Percentiles rank a stretch among this genome's conserved stretches.
These are phyloP conservation scores for Geotrypetes seraphini DNA, from an alignment of 2,797 vertebrate genomes.

Conservation along the genomic window DNA sequence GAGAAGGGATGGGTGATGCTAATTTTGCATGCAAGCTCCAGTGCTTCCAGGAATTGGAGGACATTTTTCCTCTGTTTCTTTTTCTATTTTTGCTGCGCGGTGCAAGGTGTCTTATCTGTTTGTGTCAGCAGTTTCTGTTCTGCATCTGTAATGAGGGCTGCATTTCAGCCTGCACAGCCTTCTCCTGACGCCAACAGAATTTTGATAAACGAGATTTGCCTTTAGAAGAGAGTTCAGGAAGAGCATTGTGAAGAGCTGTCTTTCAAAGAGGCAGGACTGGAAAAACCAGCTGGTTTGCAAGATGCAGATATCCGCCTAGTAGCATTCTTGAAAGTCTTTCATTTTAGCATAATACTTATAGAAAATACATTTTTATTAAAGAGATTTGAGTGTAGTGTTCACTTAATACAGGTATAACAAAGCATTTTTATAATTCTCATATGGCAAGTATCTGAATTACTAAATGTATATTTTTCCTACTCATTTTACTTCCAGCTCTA, in stretches of 20 bases:
- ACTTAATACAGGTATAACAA: no score
- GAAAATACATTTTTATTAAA: no score
- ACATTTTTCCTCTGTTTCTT: constrained; percentile 7
- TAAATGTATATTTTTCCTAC: no score
- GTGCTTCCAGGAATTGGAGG: no score
- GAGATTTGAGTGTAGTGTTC: no score
- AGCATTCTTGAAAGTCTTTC: not conserved
- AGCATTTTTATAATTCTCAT: no score
- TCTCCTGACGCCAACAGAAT: constrained; percentile 62
- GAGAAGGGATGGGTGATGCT: no score
- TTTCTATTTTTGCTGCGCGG: constrained; percentile 7
- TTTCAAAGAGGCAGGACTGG: constrained; percentile 28
- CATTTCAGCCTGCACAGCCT: constrained; percentile 36
- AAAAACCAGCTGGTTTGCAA: constrained; percentile 36
- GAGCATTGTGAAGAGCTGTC: constrained; percentile 39
- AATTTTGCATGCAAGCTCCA: no score
- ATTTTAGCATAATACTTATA: no score
- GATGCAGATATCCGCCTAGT: constrained; percentile 15
- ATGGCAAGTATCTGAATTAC: no score
- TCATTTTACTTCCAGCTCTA: no score
- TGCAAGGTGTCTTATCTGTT: constrained; percentile 53
- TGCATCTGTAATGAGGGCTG: constrained; percentile 78
- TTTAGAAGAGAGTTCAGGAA: constrained; percentile 43
- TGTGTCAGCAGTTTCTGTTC: constrained; percentile 83
- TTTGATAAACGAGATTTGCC: constrained; percentile 70